Evolutionary conservation across 23 tunicate species (phyloP).

Genomic region (Halocynthia roretzi): DNA sequence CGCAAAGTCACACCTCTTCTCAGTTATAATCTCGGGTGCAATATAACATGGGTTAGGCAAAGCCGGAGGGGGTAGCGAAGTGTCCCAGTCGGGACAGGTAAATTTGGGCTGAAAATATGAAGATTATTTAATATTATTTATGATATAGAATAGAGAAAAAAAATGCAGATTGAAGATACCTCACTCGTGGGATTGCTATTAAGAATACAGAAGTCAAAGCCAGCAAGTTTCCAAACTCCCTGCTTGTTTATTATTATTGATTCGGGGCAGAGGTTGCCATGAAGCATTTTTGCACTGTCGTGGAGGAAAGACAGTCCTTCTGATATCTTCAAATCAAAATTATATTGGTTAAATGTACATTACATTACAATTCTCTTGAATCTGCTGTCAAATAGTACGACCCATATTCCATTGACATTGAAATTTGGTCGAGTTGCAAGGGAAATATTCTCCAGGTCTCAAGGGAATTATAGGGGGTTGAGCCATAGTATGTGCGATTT

Average conservation of each 20-base stretch:
- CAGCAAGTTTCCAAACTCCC: slow-evolving; percentile 91
- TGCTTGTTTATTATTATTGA: slow-evolving; percentile 51
- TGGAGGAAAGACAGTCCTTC: slow-evolving; percentile 85
- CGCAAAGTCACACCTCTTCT: slow-evolving; percentile 52
- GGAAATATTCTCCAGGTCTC: too few relatives aligned
- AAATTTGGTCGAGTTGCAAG: too few relatives aligned
- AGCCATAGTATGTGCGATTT: too few relatives aligned
- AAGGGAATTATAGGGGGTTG: too few relatives aligned
- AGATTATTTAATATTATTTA: too few relatives aligned
- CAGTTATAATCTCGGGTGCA: slow-evolving; percentile 81
- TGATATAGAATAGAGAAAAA: too few relatives aligned
- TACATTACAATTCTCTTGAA: too few relatives aligned
- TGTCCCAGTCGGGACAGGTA: slow-evolving; percentile 69
- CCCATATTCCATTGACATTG: too few relatives aligned
- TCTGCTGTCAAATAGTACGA: too few relatives aligned
- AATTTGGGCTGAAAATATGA: slow-evolving; percentile 39
- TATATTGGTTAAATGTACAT: too few relatives aligned
- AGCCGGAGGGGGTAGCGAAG: slow-evolving; percentile 49
- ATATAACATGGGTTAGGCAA: slow-evolving; percentile 67
- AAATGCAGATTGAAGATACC: not conserved
- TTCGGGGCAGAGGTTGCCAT: slow-evolving; percentile 87
- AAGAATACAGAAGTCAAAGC: slow-evolving; percentile 66
- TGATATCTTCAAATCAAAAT: slow-evolving; percentile 29
- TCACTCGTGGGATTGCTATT: slow-evolving; percentile 24
- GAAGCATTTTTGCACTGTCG: slow-evolving; percentile 75